Evolutionary conservation across 2,888 invertebrate species (phyloP).

Genomic region (Steinernema carpocapsae): DNA sequence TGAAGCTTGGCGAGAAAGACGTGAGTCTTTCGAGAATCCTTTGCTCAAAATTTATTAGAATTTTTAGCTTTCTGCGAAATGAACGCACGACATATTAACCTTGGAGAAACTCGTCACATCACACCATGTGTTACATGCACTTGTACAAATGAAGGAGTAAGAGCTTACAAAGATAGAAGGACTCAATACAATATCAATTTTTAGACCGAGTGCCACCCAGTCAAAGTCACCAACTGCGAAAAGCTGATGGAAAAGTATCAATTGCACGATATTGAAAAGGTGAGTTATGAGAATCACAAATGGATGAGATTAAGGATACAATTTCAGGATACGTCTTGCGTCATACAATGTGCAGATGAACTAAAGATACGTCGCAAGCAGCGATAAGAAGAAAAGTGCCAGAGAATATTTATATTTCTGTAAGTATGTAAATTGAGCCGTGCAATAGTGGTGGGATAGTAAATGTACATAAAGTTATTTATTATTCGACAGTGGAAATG

Average conservation of each 20-base stretch:
- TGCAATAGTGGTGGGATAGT: conserved; percentile 3
- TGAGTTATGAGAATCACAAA: conserved; percentile 43
- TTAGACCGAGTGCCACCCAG: conserved; percentile 65
- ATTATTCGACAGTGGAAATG: neutral
- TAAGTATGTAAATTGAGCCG: neutral
- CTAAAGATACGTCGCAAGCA: conserved; percentile 7
- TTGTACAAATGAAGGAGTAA: conserved; percentile 64
- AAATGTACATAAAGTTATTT: conserved; percentile 26
- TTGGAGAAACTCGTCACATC: conserved; percentile 66
- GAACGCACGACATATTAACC: conserved; percentile 62
- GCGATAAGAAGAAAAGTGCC: neutral
- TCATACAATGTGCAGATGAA: conserved; percentile 67
- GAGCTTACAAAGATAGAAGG: neutral
- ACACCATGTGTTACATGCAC: conserved; percentile 61
- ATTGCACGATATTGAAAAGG: conserved; percentile 57
- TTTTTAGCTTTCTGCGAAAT: conserved; percentile 63
- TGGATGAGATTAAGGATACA: neutral
- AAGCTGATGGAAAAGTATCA: conserved; percentile 65
- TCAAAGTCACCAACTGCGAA: conserved; percentile 61
- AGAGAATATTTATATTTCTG: neutral
- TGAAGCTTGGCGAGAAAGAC: conserved; percentile 64
- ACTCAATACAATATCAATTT: conserved; percentile 23
- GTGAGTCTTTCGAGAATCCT: conserved; percentile 47
- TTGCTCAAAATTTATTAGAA: neutral
- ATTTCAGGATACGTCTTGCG: conserved; percentile 65